Conservation (phyloP, 2,888 invertebrate species). For the Cylindroiulus punctatus region DNA sequence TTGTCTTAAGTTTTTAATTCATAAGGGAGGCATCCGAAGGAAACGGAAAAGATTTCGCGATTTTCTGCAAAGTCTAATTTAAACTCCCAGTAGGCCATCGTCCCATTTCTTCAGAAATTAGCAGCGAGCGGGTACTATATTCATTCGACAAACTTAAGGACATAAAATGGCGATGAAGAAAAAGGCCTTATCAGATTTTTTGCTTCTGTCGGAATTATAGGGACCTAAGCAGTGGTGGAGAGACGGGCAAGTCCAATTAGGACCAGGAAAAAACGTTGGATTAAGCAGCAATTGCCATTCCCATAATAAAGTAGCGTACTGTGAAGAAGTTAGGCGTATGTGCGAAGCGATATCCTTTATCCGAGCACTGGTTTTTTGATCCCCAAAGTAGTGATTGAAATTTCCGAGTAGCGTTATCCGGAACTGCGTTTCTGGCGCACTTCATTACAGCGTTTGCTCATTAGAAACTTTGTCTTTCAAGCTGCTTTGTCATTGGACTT, state of each 20-base stretch:
- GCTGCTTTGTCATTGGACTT: slow-evolving; percentile 47
- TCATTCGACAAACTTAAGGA: background rate
- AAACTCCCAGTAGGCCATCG: slow-evolving; percentile 6
- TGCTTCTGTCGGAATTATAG: background rate
- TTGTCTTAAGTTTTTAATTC: background rate
- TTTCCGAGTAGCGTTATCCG: slow-evolving; percentile 47
- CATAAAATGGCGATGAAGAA: slow-evolving; percentile 22
- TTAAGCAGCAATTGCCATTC: slow-evolving; percentile 43
- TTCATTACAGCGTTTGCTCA: slow-evolving; percentile 44
- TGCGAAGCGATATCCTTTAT: slow-evolving; percentile 32
- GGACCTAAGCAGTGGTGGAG: background rate
- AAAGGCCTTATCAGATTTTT: slow-evolving; percentile 26
- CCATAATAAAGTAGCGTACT: background rate
- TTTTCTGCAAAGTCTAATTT: slow-evolving; percentile 23
- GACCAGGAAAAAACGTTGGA: slow-evolving; percentile 4
- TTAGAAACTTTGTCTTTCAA: slow-evolving; percentile 47
- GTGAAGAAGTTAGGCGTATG: background rate
- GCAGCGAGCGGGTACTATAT: slow-evolving; percentile 1
- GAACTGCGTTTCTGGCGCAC: slow-evolving; percentile 22
- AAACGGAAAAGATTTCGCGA: background rate
- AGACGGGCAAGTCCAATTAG: slow-evolving; percentile 37
- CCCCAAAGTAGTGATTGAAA: slow-evolving; percentile 45
- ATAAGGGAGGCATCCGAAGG: background rate
- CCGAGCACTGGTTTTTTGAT: slow-evolving; percentile 41
- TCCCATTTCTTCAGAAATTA: slow-evolving; percentile 5